These are phyloP conservation scores for Mythimna pallens DNA, from an alignment of 2,888 invertebrate species.

Conservation along the genomic window DNA sequence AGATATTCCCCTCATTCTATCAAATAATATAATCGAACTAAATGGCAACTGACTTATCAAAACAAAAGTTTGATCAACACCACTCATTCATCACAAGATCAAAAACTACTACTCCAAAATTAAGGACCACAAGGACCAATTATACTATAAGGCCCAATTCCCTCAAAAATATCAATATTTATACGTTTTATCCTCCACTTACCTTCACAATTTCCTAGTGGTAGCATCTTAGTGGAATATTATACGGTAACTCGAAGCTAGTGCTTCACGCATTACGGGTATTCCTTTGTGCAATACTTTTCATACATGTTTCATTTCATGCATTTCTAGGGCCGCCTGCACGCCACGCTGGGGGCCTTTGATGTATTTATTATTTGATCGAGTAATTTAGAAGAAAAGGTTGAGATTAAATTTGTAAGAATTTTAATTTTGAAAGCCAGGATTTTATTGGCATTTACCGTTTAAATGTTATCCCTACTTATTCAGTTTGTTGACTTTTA, in stretches of 20 bases:
- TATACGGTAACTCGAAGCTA: slow-evolving; percentile 41
- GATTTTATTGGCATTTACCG: background rate
- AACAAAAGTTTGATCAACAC: no score
- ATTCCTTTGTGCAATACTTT: slow-evolving; percentile 56
- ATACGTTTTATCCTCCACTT: slow-evolving; percentile 25
- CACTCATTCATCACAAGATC: no score
- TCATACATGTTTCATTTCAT: slow-evolving; percentile 66
- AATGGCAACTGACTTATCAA: no score
- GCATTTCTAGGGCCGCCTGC: slow-evolving; percentile 52
- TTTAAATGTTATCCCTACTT: background rate
- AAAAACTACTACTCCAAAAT: no score
- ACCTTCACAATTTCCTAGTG: slow-evolving; percentile 34
- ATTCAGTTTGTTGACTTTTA: background rate
- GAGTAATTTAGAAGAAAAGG: slow-evolving; percentile 35
- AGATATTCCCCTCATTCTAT: no score
- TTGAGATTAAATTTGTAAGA: background rate
- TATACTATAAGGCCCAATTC: slow-evolving; percentile 11
- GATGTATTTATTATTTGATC: slow-evolving; percentile 44
- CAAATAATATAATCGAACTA: no score
- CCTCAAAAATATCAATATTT: slow-evolving; percentile 6
- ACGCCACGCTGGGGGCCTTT: slow-evolving; percentile 3
- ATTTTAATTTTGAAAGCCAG: background rate
- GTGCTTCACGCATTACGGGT: slow-evolving; percentile 33
- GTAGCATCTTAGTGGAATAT: slow-evolving; percentile 44
- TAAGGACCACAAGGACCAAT: background rate